phyloP scores from a whole-genome alignment of 2,113 vertebrate genomes.

The Rissa tridactyla region DNA sequence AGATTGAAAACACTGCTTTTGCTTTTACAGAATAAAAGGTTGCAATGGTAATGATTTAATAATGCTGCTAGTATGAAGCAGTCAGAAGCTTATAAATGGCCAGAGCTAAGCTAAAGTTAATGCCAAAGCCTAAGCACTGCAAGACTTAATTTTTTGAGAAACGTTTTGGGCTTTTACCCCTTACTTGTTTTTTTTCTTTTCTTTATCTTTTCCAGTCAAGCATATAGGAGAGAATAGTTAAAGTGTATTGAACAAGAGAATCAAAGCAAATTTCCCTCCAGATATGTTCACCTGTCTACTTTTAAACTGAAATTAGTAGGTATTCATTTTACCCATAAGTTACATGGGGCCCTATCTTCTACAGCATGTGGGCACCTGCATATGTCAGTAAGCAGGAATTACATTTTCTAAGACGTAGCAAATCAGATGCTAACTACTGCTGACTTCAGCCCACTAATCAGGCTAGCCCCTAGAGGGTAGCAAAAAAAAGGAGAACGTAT shows the following conservation, averaged over 20 bases:
- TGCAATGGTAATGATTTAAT: not conserved
- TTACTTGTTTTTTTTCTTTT: not conserved
- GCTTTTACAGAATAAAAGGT: not conserved
- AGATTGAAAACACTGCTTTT: not conserved
- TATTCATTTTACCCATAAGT: not conserved
- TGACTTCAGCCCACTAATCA: not conserved
- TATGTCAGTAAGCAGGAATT: not conserved
- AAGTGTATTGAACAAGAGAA: not conserved
- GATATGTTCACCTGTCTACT: not conserved
- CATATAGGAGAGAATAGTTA: not conserved
- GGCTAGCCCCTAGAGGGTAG: not conserved
- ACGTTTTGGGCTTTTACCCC: not conserved
- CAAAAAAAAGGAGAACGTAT: fast-evolving
- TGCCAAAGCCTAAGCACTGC: fast-evolving
- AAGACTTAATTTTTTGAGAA: not conserved
- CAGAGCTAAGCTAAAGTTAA: not conserved
- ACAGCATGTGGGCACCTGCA: not conserved
- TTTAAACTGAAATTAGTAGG: not conserved
- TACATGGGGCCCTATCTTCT: not conserved
- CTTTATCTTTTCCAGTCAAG: not conserved
- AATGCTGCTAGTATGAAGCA: not conserved
- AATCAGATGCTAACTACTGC: not conserved
- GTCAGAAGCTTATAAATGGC: not conserved
- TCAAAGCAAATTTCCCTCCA: not conserved
- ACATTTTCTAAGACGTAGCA: not conserved